A percentile compares a stretch with the other conserved stretches of the same genome.
Evolutionary conservation across 2,113 vertebrate genomes (phyloP).

Genomic region (Mystacornis crossleyi): DNA sequence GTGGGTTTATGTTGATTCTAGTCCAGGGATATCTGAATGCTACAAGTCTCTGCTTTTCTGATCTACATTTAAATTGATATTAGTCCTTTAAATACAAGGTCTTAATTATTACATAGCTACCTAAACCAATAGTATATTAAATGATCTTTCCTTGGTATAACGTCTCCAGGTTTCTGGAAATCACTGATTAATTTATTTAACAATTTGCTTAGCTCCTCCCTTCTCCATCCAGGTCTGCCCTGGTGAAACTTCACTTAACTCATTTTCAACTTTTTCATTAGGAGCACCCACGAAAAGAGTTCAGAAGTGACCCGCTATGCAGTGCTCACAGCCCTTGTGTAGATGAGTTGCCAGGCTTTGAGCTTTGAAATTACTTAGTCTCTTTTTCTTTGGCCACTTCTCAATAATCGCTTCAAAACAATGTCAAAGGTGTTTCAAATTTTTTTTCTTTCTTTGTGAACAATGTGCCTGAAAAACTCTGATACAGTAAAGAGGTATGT

Average conservation of each 20-base stretch:
- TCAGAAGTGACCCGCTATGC: background rate
- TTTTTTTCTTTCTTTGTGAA: background rate
- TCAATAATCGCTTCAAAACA: background rate
- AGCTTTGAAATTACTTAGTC: background rate
- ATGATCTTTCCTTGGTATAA: background rate
- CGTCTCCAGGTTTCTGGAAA: background rate
- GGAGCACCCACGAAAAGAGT: background rate
- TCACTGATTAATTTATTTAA: background rate
- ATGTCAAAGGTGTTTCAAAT: conserved; percentile 15
- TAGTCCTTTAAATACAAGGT: background rate
- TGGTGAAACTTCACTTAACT: background rate
- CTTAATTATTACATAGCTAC: background rate
- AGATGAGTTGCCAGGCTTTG: background rate
- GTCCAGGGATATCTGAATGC: background rate
- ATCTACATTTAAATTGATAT: background rate
- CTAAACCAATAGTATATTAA: background rate
- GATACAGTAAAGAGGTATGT: background rate
- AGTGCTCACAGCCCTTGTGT: background rate
- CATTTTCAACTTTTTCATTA: background rate
- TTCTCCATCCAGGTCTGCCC: background rate
- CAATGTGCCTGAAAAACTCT: background rate
- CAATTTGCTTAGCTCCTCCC: background rate
- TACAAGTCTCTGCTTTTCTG: background rate
- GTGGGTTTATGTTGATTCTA: background rate
- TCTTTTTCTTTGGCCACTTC: background rate